Conservation (phyloP, 2,113 vertebrate genomes). For the Lasiurus cinereus region DNA sequence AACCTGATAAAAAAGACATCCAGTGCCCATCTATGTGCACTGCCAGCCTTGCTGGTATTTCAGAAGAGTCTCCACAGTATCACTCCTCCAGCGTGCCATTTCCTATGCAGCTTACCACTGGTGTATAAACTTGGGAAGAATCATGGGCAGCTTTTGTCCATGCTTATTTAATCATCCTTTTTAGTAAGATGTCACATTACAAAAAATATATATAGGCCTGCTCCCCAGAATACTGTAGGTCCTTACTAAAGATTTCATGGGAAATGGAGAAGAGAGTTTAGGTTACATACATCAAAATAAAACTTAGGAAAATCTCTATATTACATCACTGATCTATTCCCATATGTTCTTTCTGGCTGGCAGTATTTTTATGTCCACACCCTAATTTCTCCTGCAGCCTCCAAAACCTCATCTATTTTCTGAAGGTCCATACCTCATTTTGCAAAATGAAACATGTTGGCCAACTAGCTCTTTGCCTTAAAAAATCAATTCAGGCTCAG, state of each 20-base stretch:
- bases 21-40: neutral
- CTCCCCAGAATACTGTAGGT: neutral
- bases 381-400: neutral
- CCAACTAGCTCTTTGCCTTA: neutral
- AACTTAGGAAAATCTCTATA: neutral
- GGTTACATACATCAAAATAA: neutral
- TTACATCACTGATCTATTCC: neutral
- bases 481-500: neutral
- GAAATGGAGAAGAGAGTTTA: neutral
- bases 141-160: neutral
- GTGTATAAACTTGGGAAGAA: neutral
- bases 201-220: neutral
- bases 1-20: conserved; percentile 32
- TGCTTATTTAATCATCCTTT: neutral
- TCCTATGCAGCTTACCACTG: neutral
- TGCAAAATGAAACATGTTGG: neutral
- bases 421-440: neutral
- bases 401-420: conserved; percentile 9
- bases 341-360: neutral
- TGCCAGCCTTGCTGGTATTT: neutral
- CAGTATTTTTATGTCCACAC: neutral
- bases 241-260: neutral
- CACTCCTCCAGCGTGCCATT: neutral
- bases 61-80: neutral
- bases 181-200: neutral